Conservation (phyloP, 2,113 vertebrate species). For the Ictalurus punctatus region DNA sequence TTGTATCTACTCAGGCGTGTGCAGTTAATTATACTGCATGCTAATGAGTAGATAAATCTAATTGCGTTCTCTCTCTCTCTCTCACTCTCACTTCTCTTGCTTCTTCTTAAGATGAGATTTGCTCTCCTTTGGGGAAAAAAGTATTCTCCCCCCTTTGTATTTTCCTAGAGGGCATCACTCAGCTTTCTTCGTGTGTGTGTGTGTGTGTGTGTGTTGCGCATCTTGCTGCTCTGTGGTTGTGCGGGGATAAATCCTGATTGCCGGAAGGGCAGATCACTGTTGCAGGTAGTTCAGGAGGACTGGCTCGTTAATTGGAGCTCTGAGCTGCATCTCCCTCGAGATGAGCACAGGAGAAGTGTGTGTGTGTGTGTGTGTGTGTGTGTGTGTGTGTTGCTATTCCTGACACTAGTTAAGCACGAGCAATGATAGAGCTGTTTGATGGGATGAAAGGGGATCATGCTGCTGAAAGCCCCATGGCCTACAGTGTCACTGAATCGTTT, state of each 20-base stretch:
- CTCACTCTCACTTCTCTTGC: slow-evolving; percentile 19
- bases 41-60: slow-evolving; percentile 79
- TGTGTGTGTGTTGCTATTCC: slow-evolving; percentile 7
- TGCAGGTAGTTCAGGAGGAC: slow-evolving; percentile 47
- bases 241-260: slow-evolving; percentile 49
- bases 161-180: slow-evolving; percentile 27
- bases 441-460: slow-evolving; percentile 18
- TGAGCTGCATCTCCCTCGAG: slow-evolving; percentile 46
- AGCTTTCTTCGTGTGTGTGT: slow-evolving; percentile 13
- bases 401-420: slow-evolving; percentile 30
- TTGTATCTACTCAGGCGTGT: slow-evolving; percentile 69
- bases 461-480: neutral
- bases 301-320: slow-evolving; percentile 52
- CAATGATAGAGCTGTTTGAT: slow-evolving; percentile 18
- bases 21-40: slow-evolving; percentile 74
- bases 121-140: neutral
- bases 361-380: slow-evolving; percentile 38
- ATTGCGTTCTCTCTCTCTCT: slow-evolving; percentile 57
- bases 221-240: slow-evolving; percentile 34
- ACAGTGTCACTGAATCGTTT: neutral
- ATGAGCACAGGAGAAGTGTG: slow-evolving; percentile 4
- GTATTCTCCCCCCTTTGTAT: slow-evolving; percentile 30
- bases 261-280: slow-evolving; percentile 44
- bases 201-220: slow-evolving; percentile 18
- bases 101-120: slow-evolving; percentile 31